These are phyloP conservation scores for Limnephilus lunatus DNA, from an alignment of 2,888 invertebrate species.

Conservation along the genomic window DNA sequence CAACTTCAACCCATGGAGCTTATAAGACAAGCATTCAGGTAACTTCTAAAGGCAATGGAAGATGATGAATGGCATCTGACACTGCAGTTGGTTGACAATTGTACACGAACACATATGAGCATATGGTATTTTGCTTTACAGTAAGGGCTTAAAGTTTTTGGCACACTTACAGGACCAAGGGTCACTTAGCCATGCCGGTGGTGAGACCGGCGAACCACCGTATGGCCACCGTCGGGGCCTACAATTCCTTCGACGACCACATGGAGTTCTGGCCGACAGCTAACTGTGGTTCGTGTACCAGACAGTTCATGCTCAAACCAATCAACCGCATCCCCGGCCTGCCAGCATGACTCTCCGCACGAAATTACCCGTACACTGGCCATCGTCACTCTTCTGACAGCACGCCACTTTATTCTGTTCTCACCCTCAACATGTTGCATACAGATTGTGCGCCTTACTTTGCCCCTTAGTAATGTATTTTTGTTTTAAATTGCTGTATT, in stretches of 20 bases:
- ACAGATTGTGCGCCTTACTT: background rate
- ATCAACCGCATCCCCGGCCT: constrained; percentile 37
- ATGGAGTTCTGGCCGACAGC: constrained; percentile 80
- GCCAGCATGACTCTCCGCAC: constrained; percentile 37
- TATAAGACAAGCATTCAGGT: background rate
- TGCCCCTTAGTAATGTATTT: background rate
- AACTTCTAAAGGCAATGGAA: background rate
- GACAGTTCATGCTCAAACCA: constrained; percentile 59
- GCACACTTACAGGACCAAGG: constrained; percentile 75
- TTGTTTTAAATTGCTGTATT: no score
- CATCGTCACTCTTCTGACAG: constrained; percentile 5
- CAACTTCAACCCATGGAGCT: background rate
- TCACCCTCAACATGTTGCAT: background rate
- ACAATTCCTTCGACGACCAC: constrained; percentile 77
- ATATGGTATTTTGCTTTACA: constrained; percentile 72
- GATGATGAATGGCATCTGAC: background rate
- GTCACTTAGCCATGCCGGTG: constrained; percentile 66
- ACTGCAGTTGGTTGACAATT: constrained; percentile 15
- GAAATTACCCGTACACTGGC: background rate
- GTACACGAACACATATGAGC: constrained; percentile 71
- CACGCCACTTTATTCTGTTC: constrained; percentile 3
- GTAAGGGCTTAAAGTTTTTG: constrained; percentile 79
- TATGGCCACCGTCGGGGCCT: constrained; percentile 74
- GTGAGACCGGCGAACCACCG: constrained; percentile 69
- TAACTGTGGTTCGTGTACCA: constrained; percentile 79